Evolutionary conservation across 2,797 vertebrate genomes (phyloP).

Genomic region (Scyliorhinus canicula): DNA sequence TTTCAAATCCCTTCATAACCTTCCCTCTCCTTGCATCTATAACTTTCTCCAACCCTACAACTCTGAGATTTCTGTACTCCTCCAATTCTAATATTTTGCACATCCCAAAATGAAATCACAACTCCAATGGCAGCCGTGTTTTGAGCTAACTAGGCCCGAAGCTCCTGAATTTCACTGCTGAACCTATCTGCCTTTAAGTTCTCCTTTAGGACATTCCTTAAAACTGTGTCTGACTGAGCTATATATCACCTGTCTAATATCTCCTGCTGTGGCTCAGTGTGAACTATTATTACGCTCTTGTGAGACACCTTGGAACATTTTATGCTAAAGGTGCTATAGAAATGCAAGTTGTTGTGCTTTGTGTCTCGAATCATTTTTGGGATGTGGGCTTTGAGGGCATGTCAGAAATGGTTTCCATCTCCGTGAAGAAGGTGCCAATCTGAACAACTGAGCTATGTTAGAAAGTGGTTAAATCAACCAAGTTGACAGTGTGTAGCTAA

Average conservation of each 20-base stretch:
- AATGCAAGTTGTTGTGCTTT: background rate
- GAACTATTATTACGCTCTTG: background rate
- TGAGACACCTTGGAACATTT: background rate
- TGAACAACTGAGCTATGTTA: background rate
- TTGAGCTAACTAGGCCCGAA: background rate
- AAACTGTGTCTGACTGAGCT: background rate
- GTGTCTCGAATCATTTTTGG: background rate
- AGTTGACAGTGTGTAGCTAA: background rate
- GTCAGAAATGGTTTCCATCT: background rate
- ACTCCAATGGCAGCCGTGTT: no score
- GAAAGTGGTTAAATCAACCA: background rate
- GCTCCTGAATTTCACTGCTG: background rate
- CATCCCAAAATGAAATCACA: background rate
- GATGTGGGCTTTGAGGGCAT: background rate
- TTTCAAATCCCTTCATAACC: background rate
- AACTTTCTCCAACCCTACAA: background rate
- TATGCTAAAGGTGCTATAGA: background rate
- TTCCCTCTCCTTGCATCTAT: background rate
- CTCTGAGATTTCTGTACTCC: background rate
- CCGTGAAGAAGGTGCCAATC: background rate
- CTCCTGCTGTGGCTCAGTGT: background rate
- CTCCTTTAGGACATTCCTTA: background rate
- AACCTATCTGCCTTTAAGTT: background rate
- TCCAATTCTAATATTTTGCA: background rate
- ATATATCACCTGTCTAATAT: background rate